These are phyloP conservation scores for Euproctis similis DNA, from an alignment of 2,888 invertebrate genomes.

Conservation along the genomic window DNA sequence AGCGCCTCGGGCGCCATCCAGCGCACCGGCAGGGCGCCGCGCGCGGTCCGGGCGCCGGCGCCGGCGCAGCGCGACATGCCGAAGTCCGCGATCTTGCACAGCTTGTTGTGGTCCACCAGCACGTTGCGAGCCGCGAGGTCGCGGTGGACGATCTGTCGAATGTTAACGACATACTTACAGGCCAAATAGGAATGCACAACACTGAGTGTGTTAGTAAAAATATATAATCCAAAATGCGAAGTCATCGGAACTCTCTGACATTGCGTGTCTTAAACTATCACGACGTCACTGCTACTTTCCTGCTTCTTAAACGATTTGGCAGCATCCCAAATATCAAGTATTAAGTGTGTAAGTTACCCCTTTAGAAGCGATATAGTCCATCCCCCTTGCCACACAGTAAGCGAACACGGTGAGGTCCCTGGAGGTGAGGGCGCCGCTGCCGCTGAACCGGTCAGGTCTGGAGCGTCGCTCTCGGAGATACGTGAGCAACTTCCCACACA, in stretches of 20 bases:
- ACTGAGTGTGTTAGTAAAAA: no score
- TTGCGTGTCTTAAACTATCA: no score
- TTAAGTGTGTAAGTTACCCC: no score
- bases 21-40: conserved; percentile 80
- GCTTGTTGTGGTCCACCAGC: conserved; percentile 87
- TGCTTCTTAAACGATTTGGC: no score
- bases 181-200: no score
- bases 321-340: no score
- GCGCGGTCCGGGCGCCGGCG: conserved; percentile 53
- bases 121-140: conserved; percentile 90
- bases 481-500: conserved; percentile 86
- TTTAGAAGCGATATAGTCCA: conserved; percentile 88
- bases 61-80: conserved; percentile 85
- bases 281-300: no score
- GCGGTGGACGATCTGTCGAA: conserved; percentile 88
- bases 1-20: conserved; percentile 93
- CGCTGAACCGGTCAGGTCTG: conserved; percentile 77
- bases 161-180: no score
- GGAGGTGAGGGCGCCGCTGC: conserved; percentile 80
- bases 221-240: no score
- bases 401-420: conserved; percentile 87
- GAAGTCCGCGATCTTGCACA: conserved; percentile 92
- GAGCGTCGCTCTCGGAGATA: conserved; percentile 80
- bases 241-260: no score
- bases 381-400: conserved; percentile 87